These are phyloP conservation scores for Dysmachus trigonus DNA, from an alignment of 2,888 invertebrate species.

Conservation along the genomic window DNA sequence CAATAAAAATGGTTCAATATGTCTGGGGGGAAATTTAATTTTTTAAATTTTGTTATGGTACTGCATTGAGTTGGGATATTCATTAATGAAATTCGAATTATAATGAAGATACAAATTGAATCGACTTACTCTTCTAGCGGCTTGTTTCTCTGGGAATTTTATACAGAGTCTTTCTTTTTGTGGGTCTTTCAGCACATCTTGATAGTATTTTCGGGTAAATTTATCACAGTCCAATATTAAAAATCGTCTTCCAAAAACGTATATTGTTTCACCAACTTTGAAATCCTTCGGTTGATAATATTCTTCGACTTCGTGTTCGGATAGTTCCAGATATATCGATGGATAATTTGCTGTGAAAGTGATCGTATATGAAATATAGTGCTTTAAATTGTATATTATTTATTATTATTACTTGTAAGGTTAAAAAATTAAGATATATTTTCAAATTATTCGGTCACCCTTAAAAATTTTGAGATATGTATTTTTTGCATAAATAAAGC, in stretches of 20 bases:
- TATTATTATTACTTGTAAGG: no score
- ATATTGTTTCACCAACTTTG: conserved; percentile 75
- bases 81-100: no score
- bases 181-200: conserved; percentile 56
- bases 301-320: conserved; percentile 76
- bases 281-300: conserved; percentile 84
- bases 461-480: no score
- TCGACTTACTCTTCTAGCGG: conserved; percentile 50
- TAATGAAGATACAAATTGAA: no score
- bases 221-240: conserved; percentile 81
- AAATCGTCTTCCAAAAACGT: conserved; percentile 75
- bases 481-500: no score
- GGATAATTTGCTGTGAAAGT: conserved; percentile 69
- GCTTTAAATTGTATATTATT: no score
- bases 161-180: conserved; percentile 57
- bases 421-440: no score
- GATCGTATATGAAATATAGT: neutral
- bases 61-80: no score
- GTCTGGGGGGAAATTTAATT: no score
- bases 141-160: conserved; percentile 55
- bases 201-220: conserved; percentile 82
- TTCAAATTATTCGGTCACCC: no score
- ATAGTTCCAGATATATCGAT: conserved; percentile 73
- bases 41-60: no score
- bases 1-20: no score